These are phyloP conservation scores for Brevimyrus niger DNA, from an alignment of 2,113 vertebrate genomes.

Conservation along the genomic window DNA sequence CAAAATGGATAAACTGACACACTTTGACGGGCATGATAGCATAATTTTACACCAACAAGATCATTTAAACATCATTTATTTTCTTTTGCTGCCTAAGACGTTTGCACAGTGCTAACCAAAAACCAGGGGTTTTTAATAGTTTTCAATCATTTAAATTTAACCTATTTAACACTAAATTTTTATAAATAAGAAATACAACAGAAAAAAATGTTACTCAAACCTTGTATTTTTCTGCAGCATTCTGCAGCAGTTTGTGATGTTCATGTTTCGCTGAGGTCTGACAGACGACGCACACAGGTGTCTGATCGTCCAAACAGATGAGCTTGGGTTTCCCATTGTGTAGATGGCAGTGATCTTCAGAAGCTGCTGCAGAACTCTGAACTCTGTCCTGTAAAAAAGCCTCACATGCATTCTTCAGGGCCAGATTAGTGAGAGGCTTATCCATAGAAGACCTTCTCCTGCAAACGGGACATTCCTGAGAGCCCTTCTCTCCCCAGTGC, in stretches of 20 bases:
- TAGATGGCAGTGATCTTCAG: background rate
- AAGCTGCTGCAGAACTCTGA: background rate
- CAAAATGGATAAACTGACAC: background rate
- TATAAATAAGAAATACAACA: background rate
- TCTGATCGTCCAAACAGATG: background rate
- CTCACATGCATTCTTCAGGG: background rate
- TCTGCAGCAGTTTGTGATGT: background rate
- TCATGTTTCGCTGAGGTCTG: background rate
- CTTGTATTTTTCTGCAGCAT: background rate
- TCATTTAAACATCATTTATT: background rate
- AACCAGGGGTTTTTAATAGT: background rate
- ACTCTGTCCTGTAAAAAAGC: background rate
- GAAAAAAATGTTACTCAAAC: background rate
- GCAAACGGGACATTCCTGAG: background rate
- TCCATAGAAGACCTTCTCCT: background rate
- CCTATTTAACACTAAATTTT: background rate
- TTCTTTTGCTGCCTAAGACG: background rate
- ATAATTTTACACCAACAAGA: background rate
- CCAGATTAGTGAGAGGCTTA: background rate
- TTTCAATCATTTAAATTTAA: background rate
- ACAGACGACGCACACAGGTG: background rate
- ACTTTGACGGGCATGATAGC: background rate
- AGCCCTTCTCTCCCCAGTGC: background rate
- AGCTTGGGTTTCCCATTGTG: background rate
- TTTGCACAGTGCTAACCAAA: background rate